These are phyloP conservation scores for Athalia cordata DNA, from an alignment of 2,888 invertebrate species.

Conservation along the genomic window DNA sequence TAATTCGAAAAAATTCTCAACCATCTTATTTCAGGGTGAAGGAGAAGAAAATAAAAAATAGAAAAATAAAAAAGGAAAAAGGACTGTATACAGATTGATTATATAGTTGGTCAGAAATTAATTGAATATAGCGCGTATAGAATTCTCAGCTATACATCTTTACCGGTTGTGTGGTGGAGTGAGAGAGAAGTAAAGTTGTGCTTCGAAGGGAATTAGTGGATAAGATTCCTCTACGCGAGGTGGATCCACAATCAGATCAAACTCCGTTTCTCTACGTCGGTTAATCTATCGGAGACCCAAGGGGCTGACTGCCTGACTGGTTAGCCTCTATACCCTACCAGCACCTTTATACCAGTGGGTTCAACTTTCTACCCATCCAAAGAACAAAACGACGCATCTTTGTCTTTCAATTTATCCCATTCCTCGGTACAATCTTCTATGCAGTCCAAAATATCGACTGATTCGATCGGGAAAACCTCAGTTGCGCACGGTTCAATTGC, in stretches of 20 bases:
- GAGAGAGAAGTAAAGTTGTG: conserved; percentile 21
- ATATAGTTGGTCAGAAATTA: conserved; percentile 23
- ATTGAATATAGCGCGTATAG: background rate
- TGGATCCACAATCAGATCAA: conserved; percentile 58
- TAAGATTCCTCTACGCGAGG: conserved; percentile 62
- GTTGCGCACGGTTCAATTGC: too few species aligned
- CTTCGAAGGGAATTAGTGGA: conserved; percentile 61
- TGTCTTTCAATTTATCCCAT: conserved; percentile 47
- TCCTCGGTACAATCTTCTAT: background rate
- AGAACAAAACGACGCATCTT: conserved; percentile 32
- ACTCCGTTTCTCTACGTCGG: conserved; percentile 56
- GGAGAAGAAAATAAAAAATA: background rate
- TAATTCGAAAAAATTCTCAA: too few species aligned
- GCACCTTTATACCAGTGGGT: background rate
- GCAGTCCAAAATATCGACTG: background rate
- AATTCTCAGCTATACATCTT: too few species aligned
- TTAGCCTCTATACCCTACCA: too few species aligned
- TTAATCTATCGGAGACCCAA: conserved; percentile 62
- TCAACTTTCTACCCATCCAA: conserved; percentile 36
- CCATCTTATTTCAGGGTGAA: background rate
- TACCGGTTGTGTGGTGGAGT: background rate
- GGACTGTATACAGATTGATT: background rate
- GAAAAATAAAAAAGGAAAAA: background rate
- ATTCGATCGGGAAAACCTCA: conserved; percentile 21
- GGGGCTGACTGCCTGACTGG: conserved; percentile 36